phyloP scores from a whole-genome alignment of 2,113 vertebrate genomes.

The Perccottus glenii region DNA sequence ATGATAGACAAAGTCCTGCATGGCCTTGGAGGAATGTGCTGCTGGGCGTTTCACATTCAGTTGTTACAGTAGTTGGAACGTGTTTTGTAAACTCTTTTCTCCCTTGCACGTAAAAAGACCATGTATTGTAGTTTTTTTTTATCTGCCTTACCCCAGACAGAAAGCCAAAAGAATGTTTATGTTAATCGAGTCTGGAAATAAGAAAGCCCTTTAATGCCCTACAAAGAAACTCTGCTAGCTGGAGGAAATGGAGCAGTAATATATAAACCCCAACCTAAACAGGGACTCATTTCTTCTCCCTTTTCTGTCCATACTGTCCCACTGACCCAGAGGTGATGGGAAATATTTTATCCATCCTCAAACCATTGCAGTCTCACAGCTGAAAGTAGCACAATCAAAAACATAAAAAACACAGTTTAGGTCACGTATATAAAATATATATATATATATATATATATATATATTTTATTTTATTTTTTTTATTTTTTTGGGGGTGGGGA shows the following conservation, averaged over 20 bases:
- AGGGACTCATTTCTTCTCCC: constrained; percentile 3
- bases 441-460: too few species aligned
- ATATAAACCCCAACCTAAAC: constrained; percentile 46
- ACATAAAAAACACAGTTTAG: background rate
- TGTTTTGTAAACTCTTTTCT: constrained; percentile 36
- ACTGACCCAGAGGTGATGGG: constrained; percentile 31
- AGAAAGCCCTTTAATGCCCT: constrained; percentile 42
- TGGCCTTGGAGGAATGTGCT: constrained; percentile 69
- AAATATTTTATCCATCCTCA: constrained; percentile 2
- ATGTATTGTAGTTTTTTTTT: background rate
- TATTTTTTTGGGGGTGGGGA: too few species aligned
- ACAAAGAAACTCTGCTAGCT: constrained; percentile 37
- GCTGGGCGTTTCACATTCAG: constrained; percentile 50
- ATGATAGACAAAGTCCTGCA: constrained; percentile 49
- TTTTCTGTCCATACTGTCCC: constrained; percentile 19
- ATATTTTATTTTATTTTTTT: too few species aligned
- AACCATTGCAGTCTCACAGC: background rate
- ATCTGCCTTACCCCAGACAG: background rate
- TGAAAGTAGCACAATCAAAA: background rate
- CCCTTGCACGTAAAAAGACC: background rate
- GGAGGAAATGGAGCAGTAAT: constrained; percentile 66
- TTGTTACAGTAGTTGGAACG: constrained; percentile 58
- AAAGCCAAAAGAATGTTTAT: constrained; percentile 11
- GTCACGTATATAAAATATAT: too few species aligned
- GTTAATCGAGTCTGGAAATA: constrained; percentile 19